Percentiles rank a stretch among this genome's conserved stretches.
These are phyloP conservation scores for Neogobius melanostomus DNA, from an alignment of 2,113 vertebrate species.

Conservation along the genomic window DNA sequence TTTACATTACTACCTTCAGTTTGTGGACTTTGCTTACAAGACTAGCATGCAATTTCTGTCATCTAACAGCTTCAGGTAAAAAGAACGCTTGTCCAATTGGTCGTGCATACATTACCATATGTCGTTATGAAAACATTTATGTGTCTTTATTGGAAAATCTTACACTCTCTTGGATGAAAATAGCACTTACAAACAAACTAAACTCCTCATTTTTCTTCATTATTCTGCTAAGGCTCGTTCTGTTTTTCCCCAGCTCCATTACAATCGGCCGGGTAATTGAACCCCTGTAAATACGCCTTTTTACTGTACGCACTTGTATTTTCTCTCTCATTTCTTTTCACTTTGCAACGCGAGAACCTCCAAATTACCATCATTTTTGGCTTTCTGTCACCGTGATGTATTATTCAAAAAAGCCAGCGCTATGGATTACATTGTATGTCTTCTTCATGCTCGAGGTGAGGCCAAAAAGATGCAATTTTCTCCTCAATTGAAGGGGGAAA, in stretches of 20 bases:
- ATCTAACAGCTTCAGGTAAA: too few relatives aligned
- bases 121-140: too few relatives aligned
- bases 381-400: constrained; percentile 36
- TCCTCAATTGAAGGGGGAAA: constrained; percentile 72
- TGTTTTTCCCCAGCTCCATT: not conserved
- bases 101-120: too few relatives aligned
- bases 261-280: constrained; percentile 1
- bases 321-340: constrained; percentile 39
- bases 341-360: constrained; percentile 45
- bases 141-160: not conserved
- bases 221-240: constrained; percentile 2
- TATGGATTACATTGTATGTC: constrained; percentile 56
- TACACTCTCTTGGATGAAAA: not conserved
- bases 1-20: too few relatives aligned
- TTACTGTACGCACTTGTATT: constrained; percentile 25
- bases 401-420: constrained; percentile 54
- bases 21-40: too few relatives aligned
- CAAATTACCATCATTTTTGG: constrained; percentile 50
- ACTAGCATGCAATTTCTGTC: too few relatives aligned
- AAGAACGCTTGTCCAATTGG: too few relatives aligned
- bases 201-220: not conserved
- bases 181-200: too few relatives aligned
- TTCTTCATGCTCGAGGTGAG: constrained; percentile 57
- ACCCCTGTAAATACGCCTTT: constrained; percentile 15
- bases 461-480: constrained; percentile 66